These are phyloP conservation scores for Lithobates pipiens DNA, from an alignment of 2,797 vertebrate species.

Conservation along the genomic window DNA sequence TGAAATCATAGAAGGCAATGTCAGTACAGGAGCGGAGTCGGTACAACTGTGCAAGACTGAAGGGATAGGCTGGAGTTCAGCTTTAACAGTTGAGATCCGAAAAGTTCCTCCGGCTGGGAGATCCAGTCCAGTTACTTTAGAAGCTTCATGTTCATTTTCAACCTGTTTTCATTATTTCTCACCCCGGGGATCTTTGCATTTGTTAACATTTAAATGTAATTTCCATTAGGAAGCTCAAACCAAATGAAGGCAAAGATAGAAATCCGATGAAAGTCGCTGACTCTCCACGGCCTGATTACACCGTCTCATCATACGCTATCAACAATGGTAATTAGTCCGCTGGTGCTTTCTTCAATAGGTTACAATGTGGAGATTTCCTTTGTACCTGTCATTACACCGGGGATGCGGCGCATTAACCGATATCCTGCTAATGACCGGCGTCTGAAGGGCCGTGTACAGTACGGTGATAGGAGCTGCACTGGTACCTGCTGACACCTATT, in stretches of 20 bases:
- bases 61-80: background rate
- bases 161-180: slow-evolving; percentile 54
- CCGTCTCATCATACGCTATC: slow-evolving; percentile 50
- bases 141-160: slow-evolving; percentile 56
- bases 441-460: background rate
- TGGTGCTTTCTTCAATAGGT: slow-evolving; percentile 42
- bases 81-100: background rate
- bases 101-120: background rate
- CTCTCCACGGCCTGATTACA: slow-evolving; percentile 54
- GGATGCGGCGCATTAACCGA: background rate
- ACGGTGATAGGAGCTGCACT: background rate
- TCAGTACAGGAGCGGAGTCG: no score
- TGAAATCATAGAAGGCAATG: no score
- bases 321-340: slow-evolving; percentile 54
- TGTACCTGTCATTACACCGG: slow-evolving; percentile 39
- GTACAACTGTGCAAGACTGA: no score
- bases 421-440: slow-evolving; percentile 1
- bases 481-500: slow-evolving; percentile 30
- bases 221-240: slow-evolving; percentile 51
- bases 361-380: slow-evolving; percentile 10
- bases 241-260: slow-evolving; percentile 54
- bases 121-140: slow-evolving; percentile 41
- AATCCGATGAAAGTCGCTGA: slow-evolving; percentile 49
- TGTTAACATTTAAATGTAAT: slow-evolving; percentile 62
- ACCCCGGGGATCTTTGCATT: slow-evolving; percentile 56